phyloP scores from a whole-genome alignment of 2,113 vertebrate species.

The Neopipo cinnamomea region DNA sequence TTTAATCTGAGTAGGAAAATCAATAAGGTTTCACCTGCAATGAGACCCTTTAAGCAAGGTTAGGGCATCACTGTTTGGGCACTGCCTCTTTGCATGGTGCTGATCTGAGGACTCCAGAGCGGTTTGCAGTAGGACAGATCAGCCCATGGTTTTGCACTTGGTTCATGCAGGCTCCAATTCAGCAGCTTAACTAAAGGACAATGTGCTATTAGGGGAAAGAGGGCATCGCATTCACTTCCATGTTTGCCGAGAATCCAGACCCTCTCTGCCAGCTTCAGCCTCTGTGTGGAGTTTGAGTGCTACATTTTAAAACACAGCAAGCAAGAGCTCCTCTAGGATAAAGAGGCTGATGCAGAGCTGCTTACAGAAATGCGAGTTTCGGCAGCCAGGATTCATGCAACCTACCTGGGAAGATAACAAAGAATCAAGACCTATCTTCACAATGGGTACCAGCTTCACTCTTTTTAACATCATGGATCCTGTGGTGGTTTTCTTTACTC shows the following conservation, averaged over 20 bases:
- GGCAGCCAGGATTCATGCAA: background rate
- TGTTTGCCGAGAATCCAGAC: background rate
- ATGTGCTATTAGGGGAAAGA: background rate
- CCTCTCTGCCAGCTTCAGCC: background rate
- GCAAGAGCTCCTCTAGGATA: background rate
- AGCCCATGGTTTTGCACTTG: background rate
- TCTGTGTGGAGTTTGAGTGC: background rate
- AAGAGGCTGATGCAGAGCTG: background rate
- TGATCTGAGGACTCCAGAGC: background rate
- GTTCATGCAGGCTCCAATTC: background rate
- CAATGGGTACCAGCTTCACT: background rate
- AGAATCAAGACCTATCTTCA: conserved; percentile 20
- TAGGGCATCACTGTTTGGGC: background rate
- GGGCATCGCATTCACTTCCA: background rate
- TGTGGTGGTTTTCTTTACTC: conserved; percentile 68
- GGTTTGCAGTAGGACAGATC: background rate
- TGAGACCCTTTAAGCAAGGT: background rate
- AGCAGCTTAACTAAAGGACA: background rate
- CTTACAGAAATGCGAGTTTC: background rate
- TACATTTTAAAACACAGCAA: background rate
- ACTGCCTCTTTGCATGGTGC: background rate
- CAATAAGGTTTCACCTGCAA: background rate
- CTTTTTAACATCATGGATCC: conserved; percentile 37
- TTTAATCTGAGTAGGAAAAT: background rate
- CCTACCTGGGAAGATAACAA: conserved; percentile 2